Base-by-base conservation (phyloP, 2,113 vertebrate species). In the Leptobrachium leishanense region DNA sequence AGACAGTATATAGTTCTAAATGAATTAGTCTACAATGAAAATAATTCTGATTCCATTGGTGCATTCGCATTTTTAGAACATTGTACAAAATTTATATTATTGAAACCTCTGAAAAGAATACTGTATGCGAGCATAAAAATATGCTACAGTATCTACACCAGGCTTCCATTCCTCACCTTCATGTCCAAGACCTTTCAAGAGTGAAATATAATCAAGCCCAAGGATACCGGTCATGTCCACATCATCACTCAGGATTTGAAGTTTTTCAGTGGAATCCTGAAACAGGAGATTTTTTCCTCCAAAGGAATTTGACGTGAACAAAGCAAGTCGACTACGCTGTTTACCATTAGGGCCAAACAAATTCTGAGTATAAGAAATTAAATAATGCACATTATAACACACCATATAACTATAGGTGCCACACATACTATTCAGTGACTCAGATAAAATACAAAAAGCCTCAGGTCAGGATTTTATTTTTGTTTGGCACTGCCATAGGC, bases 181-280 rank as follows among this genome's bases (percentile, higher is more conserved):
- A 63, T 97, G 95, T 10, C 95, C 94, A 0, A 96, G 91, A 6
- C 92, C 94, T 82, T 96, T 96, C 68, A 97, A 91, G 41, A 96
- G 94, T 13, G 94, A 88, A 5, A 95, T 88, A 74, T 96, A 96
- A 84, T 96, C 95, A 83, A 95, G 87, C 46, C 96, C 96, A 81
- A 97, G 89, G 78, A 96, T 84, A 76, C 92, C 93, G 74, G 90
- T 93, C 85, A 97, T 86, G 50, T 96, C 94, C 59, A 84, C 84
- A 71, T 92, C 88, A 12, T 95, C 92, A 8, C 88, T 63, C 0
- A 95, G 82, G 67, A 95, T 77, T 15, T 88, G 86, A 1, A 96
- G 83, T 74, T 91, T 90, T 59, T 90, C 85, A 1, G 94, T 95
- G 6, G 84, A 83, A 9, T 97, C 96, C 74, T 66, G 93, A 79